Conservation (phyloP, 2,113 vertebrate species). For the Patagioenas fasciata region DNA sequence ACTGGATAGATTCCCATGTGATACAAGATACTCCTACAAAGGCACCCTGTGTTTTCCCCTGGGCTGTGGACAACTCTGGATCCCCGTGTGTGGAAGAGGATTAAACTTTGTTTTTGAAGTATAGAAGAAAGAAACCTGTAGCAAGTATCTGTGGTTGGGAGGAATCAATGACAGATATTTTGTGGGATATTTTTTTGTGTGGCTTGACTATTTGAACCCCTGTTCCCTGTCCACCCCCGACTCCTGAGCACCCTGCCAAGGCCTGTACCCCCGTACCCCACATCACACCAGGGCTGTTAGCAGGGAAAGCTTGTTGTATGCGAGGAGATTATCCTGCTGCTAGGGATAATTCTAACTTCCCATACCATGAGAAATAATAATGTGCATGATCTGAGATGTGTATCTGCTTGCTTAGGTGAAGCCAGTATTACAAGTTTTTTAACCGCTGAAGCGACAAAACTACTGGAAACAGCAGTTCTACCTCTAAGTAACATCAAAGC, state of each 20-base stretch:
- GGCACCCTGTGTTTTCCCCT: background rate
- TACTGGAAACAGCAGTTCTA: background rate
- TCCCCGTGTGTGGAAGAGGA: background rate
- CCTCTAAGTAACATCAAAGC: background rate
- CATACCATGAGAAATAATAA: background rate
- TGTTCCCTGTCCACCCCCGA: rapidly evolving
- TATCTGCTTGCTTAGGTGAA: background rate
- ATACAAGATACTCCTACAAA: background rate
- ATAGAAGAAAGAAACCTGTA: background rate
- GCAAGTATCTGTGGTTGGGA: background rate
- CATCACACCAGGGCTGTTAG: rapidly evolving
- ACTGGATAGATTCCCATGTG: background rate
- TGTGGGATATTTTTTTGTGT: background rate
- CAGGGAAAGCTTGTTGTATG: rapidly evolving
- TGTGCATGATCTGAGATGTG: background rate
- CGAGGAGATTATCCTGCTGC: background rate
- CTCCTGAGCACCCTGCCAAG: background rate
- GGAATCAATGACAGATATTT: background rate
- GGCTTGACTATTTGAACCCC: background rate
- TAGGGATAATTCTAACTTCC: too few relatives aligned
- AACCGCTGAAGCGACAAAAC: background rate
- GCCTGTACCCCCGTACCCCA: rapidly evolving
- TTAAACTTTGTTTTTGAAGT: background rate
- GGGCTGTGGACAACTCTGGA: background rate
- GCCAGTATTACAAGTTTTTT: background rate